Base-by-base conservation (phyloP, 2,113 vertebrate genomes). In the Plectropomus leopardus region DNA sequence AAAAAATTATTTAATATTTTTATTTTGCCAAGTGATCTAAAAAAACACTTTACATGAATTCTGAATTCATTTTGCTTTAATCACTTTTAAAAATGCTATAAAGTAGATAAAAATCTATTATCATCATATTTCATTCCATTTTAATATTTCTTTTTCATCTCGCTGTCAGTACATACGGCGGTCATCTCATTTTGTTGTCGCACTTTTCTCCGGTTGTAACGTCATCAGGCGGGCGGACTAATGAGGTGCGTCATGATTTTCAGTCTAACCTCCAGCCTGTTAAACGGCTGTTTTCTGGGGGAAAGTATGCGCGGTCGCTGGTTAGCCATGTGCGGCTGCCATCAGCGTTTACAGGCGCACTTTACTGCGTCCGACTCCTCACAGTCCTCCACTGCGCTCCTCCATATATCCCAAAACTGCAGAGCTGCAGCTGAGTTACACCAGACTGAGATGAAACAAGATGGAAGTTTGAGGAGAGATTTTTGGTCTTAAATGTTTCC, bases 161-260 rank as follows among this genome's bases (percentile, higher is more conserved):
- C 24, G 9, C 10, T 26, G 44, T 45, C 42, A 44, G 15, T 40
- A 40, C 36, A 40, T 10, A 40, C 36, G 11, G 36, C 36, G 36
- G 36, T 40, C 36, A 21, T 17, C 3, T n/a, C 24, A 15, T 0
- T 7, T 19, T 32, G 21, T 34, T 19, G 36, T 16, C 5, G 3
- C 42, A 1, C 14, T 50, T 53, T 32, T 24, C 40, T 66, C 26
- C 51, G 26, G 14, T 47, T 21, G 42, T 36, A 1, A 26, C 73
- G 73, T 50, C 53, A 67, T 32, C n/a, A 2, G 21, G 4, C 57
- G 42, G 13, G 23, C 67, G 14, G 19, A n/a, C 53, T 32, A 11
- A 68, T 60, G 45, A 53, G 30, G 65, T n/a, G 75, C 74, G 47
- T 78, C 58, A 54, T 15, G 24, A 34, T 75, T 40, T 19, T 44